Conservation (phyloP, 2,888 invertebrate species). For the Pachycephus smyrnensis region DNA sequence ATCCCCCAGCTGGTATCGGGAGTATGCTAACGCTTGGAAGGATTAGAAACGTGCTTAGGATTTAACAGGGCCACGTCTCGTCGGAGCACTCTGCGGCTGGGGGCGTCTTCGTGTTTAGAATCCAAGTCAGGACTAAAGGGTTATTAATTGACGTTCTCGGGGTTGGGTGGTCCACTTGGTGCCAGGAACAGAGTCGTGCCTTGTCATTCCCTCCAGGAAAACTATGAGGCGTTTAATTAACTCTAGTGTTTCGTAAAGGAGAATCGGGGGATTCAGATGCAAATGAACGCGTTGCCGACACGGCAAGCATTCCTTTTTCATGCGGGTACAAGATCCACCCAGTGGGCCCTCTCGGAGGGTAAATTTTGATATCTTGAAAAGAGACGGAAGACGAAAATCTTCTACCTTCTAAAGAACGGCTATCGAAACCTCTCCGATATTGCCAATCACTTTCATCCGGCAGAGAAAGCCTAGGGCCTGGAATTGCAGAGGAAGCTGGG, state of each 20-base stretch:
- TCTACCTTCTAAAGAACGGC: neutral
- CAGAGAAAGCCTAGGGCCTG: neutral
- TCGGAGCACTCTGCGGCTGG: neutral
- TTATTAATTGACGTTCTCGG: slow-evolving; percentile 45
- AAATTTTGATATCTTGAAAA: neutral
- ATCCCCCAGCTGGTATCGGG: neutral
- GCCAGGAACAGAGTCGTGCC: slow-evolving; percentile 47
- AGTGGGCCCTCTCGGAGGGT: neutral
- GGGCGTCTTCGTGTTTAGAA: slow-evolving; percentile 16
- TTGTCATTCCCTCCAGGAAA: slow-evolving; percentile 22
- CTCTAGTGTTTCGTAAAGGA: slow-evolving; percentile 36
- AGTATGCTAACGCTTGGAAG: neutral
- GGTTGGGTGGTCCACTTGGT: slow-evolving; percentile 52
- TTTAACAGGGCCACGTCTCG: neutral
- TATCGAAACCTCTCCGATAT: neutral
- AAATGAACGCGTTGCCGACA: slow-evolving; percentile 36
- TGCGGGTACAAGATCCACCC: neutral
- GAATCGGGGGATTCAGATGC: slow-evolving; percentile 48
- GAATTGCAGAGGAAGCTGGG: neutral
- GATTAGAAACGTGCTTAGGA: neutral
- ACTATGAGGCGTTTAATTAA: slow-evolving; percentile 58
- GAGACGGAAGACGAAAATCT: neutral
- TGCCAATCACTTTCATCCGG: neutral
- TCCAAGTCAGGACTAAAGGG: slow-evolving; percentile 39
- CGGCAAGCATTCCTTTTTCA: neutral